These are phyloP conservation scores for Pyralis farinalis DNA, from an alignment of 2,888 invertebrate genomes.

Conservation along the genomic window DNA sequence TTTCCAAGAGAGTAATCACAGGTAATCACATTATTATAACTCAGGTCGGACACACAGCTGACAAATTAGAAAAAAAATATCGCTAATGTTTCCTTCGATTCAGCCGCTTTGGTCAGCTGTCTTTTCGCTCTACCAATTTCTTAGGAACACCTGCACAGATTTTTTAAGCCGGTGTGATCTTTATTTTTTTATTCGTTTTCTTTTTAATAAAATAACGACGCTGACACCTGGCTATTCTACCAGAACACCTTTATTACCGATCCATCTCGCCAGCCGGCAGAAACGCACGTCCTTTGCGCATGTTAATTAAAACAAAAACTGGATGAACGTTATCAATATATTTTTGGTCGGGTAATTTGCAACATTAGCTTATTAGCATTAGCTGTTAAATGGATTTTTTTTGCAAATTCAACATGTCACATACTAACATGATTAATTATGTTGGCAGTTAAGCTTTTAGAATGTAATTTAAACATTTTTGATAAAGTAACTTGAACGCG, in stretches of 20 bases:
- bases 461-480: too few relatives aligned
- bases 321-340: background rate
- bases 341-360: background rate
- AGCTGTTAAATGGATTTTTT: background rate
- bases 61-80: constrained; percentile 16
- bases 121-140: constrained; percentile 61
- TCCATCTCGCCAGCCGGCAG: constrained; percentile 23
- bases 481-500: too few relatives aligned
- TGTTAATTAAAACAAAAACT: constrained; percentile 45
- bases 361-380: too few relatives aligned
- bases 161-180: constrained; percentile 64
- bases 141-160: constrained; percentile 69
- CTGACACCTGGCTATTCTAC: constrained; percentile 67
- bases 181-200: constrained; percentile 42
- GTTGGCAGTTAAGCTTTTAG: background rate
- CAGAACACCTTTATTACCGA: constrained; percentile 45
- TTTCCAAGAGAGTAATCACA: background rate
- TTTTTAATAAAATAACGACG: constrained; percentile 50
- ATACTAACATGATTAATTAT: background rate
- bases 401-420: background rate
- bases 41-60: constrained; percentile 10
- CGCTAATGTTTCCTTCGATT: constrained; percentile 41
- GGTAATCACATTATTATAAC: constrained; percentile 8
- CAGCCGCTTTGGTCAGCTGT: constrained; percentile 53
- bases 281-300: constrained; percentile 37